phyloP scores from a whole-genome alignment of 2,888 invertebrate species.

The Microctonus hyperodae region DNA sequence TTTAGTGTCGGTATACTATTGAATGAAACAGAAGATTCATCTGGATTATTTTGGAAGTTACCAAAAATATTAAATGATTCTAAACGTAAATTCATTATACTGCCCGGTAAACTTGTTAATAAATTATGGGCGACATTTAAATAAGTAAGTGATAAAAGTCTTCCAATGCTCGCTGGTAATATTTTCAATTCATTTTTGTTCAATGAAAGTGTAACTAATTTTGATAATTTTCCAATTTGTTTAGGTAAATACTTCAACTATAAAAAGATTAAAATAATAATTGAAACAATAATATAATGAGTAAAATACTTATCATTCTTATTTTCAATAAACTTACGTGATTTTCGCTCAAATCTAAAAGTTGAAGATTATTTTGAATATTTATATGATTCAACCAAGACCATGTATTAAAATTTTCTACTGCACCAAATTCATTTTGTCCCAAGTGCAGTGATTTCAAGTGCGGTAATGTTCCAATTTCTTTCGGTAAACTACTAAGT shows the following conservation, averaged over 20 bases:
- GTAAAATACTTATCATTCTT: background rate
- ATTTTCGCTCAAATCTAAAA: slow-evolving; percentile 74
- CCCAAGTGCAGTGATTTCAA: slow-evolving; percentile 71
- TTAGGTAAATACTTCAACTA: slow-evolving; percentile 66
- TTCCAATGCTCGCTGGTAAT: slow-evolving; percentile 74
- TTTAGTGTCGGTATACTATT: slow-evolving; percentile 66
- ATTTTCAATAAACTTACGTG: slow-evolving; percentile 54
- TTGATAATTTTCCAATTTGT: slow-evolving; percentile 70
- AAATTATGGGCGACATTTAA: slow-evolving; percentile 51
- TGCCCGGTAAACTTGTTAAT: slow-evolving; percentile 68
- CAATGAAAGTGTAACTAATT: slow-evolving; percentile 71
- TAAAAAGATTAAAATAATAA: no score
- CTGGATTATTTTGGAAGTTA: background rate
- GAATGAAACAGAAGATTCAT: slow-evolving; percentile 37
- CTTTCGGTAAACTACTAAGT: slow-evolving; percentile 73
- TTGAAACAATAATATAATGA: slow-evolving; percentile 51
- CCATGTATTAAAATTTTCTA: slow-evolving; percentile 67
- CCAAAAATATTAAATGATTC: slow-evolving; percentile 67
- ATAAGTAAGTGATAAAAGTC: slow-evolving; percentile 68
- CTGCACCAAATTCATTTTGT: slow-evolving; percentile 71
- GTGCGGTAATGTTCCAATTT: slow-evolving; percentile 71
- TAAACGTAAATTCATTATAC: slow-evolving; percentile 66
- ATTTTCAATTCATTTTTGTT: slow-evolving; percentile 69
- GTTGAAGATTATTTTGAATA: slow-evolving; percentile 65
- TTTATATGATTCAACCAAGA: slow-evolving; percentile 70